Evolutionary conservation across 2,888 invertebrate species (phyloP), one percentile per base, ranked within the genome.

Genomic region (Dasysyrphus tricinctus): DNA sequence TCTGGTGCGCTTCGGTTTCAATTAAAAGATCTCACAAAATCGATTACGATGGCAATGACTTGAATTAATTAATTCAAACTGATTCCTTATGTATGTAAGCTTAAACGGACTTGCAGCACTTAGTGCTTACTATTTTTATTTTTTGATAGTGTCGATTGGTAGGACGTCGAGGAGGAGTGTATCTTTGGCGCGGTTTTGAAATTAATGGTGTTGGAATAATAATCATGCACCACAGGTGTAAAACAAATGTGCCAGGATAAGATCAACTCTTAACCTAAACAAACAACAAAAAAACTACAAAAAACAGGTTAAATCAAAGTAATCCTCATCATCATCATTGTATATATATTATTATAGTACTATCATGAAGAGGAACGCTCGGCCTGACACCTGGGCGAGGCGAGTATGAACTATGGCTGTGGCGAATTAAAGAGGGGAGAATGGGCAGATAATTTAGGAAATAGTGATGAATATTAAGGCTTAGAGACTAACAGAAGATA

Each of bases 221-320:
- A 82, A 86, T 75, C 82, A 82, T 82, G 82, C 86, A 72, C 82
- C 75, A 75, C 82, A 82, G 78, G 86, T 86, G 82, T 86, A 73
- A 72, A 67, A 79, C 82, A 82, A 82, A 75, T 72, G 79, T 47
- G 49, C 67, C 42, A 67, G 82, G 86, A 86, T 86, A 86, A 86
- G 86, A 86, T 86, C 86, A 49, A 42, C 49, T 24, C 6, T 14
- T 0, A 39, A 2, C 14, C 24, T 61, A 4, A 56, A 34, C 12
- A 14, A 14, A 16, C 19, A 63, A 61, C 6, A 47, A 81, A 39
- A 54, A 73, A n/a, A n/a, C n/a, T n/a, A n/a, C n/a, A 47, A 78
- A 39, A 39, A 69, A 75, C 47, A 14, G 51, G 70, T 75, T 78
- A 9, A 61, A 61, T 19, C 47, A 44, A 44, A 57, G 11, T 9